Evolutionary conservation across 2,113 vertebrate genomes (phyloP).

Genomic region (Pangasianodon hypophthalmus): DNA sequence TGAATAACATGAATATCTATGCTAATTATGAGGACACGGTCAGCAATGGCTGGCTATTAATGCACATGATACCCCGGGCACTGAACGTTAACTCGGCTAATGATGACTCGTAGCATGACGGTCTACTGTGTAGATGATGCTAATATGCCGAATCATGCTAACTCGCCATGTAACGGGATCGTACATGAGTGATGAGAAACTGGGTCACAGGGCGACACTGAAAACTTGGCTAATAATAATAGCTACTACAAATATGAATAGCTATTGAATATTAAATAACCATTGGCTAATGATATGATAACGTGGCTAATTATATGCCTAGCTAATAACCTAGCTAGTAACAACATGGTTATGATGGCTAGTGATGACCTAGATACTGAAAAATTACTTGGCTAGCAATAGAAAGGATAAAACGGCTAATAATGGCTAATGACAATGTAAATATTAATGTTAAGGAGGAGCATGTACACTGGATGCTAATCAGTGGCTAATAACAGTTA

Average conservation of each 20-base stretch:
- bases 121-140: neutral
- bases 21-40: neutral
- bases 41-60: neutral
- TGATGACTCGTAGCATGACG: neutral
- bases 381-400: too few species aligned
- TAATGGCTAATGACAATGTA: neutral
- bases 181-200: neutral
- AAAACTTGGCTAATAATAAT: neutral
- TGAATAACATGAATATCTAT: neutral
- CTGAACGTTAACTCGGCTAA: neutral
- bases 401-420: neutral
- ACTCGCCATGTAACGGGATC: neutral
- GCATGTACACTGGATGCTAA: neutral
- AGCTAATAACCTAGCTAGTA: too few species aligned
- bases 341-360: too few species aligned
- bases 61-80: neutral
- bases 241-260: too few species aligned
- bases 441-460: neutral
- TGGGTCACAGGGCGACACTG: neutral
- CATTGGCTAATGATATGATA: too few species aligned
- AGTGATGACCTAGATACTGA: too few species aligned
- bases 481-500: neutral
- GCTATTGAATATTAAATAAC: too few species aligned
- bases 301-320: too few species aligned
- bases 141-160: neutral